phyloP scores from a whole-genome alignment of 2,113 vertebrate genomes.

The Corythornis cristatus region DNA sequence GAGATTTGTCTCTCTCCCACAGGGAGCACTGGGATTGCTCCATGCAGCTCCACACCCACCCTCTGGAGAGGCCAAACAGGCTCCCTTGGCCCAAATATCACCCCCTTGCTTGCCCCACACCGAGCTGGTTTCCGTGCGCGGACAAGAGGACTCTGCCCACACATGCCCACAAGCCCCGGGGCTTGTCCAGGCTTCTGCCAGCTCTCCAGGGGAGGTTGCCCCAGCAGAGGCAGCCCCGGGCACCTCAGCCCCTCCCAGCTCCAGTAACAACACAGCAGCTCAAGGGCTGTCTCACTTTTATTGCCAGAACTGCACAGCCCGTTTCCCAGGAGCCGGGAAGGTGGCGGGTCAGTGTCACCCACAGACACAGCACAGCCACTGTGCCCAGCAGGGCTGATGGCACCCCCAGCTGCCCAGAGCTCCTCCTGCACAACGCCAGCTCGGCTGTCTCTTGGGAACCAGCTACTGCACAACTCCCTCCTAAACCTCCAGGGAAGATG shows the following conservation, averaged over 20 bases:
- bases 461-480: no score
- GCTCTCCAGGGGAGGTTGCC: not conserved
- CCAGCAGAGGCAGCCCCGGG: rapidly evolving
- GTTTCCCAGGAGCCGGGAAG: not conserved
- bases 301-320: slow-evolving; percentile 67
- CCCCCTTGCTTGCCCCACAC: not conserved
- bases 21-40: no score
- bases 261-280: slow-evolving; percentile 1
- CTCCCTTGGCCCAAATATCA: no score
- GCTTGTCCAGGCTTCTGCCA: not conserved
- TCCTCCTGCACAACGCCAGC: no score
- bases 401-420: no score
- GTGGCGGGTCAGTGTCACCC: not conserved
- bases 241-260: not conserved
- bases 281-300: slow-evolving; percentile 48
- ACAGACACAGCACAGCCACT: no score
- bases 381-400: no score
- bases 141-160: not conserved
- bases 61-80: not conserved
- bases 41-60: no score
- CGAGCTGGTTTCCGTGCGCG: not conserved
- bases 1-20: not conserved
- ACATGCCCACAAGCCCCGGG: not conserved
- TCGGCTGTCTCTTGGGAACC: no score
- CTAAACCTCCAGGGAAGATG: no score